Evolutionary conservation across 1,140 invertebrate species (phyloP).

Genomic region (Pararge aegeria): DNA sequence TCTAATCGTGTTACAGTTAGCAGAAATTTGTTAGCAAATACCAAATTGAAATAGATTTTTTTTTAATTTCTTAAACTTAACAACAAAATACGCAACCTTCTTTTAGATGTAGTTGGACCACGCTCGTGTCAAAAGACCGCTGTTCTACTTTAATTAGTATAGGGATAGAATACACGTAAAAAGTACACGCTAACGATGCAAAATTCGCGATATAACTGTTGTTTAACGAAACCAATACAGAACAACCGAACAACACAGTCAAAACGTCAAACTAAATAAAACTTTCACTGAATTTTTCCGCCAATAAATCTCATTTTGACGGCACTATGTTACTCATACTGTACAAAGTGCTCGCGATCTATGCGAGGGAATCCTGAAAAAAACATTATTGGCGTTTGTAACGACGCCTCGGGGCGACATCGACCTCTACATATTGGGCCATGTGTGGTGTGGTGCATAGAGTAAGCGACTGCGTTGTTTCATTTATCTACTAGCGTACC

Average conservation of each 20-base stretch:
- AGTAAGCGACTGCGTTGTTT: conserved; percentile 28
- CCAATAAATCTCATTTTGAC: conserved; percentile 50
- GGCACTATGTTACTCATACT: conserved; percentile 27
- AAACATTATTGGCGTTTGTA: conserved; percentile 69
- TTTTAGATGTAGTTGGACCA: too few relatives aligned
- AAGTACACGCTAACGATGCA: too few relatives aligned
- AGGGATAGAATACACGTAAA: too few relatives aligned
- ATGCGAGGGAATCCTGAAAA: conserved; percentile 59
- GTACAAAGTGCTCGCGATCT: conserved; percentile 31
- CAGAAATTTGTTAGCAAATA: too few relatives aligned
- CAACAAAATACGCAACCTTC: too few relatives aligned
- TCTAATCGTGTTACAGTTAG: too few relatives aligned
- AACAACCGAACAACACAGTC: not conserved
- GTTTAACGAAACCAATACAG: not conserved
- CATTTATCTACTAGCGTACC: not conserved
- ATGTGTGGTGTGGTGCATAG: conserved; percentile 16
- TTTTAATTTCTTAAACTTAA: too few relatives aligned
- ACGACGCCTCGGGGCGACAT: conserved; percentile 73
- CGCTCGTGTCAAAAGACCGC: too few relatives aligned
- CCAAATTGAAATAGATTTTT: too few relatives aligned
- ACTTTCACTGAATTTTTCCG: not conserved
- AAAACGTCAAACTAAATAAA: not conserved
- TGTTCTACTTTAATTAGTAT: too few relatives aligned
- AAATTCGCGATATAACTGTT: too few relatives aligned
- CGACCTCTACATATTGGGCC: conserved; percentile 52